Percentiles rank a stretch among this genome's conserved stretches.
phyloP scores from a whole-genome alignment of 2,888 invertebrate species.

The Phorcus lineatus region DNA sequence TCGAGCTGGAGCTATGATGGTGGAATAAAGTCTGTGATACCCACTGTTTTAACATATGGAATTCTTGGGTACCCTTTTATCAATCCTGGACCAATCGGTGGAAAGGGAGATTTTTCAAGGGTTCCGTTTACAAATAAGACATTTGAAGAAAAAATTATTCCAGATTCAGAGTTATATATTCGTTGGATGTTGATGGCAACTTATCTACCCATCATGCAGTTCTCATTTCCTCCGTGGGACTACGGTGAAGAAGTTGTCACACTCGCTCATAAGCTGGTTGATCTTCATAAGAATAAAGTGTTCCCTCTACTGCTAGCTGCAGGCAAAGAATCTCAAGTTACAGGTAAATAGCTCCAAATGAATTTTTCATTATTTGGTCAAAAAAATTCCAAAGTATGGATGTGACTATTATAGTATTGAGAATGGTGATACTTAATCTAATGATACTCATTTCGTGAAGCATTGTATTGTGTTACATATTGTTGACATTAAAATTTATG shows the following conservation, averaged over 20 bases:
- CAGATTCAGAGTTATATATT: conserved; percentile 79
- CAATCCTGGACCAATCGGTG: conserved; percentile 95
- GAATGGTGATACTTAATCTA: no score
- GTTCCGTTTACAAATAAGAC: conserved; percentile 33
- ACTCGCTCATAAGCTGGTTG: conserved; percentile 52
- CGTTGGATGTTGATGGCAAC: conserved; percentile 91
- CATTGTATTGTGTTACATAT: no score
- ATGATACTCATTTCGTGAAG: no score
- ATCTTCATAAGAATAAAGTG: conserved; percentile 49
- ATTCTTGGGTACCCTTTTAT: conserved; percentile 93
- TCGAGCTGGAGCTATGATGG: conserved; percentile 89
- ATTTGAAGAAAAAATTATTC: conserved; percentile 37
- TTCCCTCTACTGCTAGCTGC: conserved; percentile 53
- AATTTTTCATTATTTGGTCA: neutral
- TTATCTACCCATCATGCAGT: conserved; percentile 93
- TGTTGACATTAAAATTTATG: no score
- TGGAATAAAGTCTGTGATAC: conserved; percentile 87
- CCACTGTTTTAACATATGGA: conserved; percentile 81
- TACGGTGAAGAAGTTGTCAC: conserved; percentile 82
- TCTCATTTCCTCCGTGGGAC: conserved; percentile 91
- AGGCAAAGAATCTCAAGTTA: conserved; percentile 55
- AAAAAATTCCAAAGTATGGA: neutral
- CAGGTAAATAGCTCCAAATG: conserved; percentile 32
- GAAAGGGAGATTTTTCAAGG: conserved; percentile 77
- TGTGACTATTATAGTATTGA: no score